These are phyloP conservation scores for Anoplopoma fimbria DNA, from an alignment of 2,113 vertebrate species.

Conservation along the genomic window DNA sequence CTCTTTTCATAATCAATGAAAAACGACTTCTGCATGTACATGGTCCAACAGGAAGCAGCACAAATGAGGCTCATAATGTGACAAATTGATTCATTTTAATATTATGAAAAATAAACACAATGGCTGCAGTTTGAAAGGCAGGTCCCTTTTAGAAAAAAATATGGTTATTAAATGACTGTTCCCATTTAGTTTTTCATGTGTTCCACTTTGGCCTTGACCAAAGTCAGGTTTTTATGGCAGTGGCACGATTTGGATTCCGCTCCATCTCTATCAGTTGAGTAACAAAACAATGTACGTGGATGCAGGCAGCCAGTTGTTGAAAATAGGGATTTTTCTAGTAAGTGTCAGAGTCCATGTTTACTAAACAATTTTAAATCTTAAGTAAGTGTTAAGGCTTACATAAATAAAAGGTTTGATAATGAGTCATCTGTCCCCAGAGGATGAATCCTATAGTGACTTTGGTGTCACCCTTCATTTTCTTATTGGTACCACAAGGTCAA, in stretches of 20 bases:
- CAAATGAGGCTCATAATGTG: not conserved
- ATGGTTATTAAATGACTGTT: not conserved
- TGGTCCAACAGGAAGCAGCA: conserved; percentile 7
- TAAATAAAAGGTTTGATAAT: not conserved
- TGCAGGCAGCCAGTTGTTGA: not conserved
- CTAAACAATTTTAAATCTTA: not conserved
- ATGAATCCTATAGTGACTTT: not conserved
- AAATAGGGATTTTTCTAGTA: not conserved
- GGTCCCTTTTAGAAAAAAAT: not conserved
- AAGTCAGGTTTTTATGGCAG: not conserved
- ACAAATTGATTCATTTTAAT: conserved; percentile 13
- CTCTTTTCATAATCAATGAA: not conserved
- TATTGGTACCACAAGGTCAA: not conserved
- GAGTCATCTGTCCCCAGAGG: not conserved
- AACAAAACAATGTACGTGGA: not conserved
- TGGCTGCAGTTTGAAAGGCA: not conserved
- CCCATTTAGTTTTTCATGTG: not conserved
- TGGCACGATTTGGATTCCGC: not conserved
- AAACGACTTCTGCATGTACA: not conserved
- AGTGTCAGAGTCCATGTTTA: not conserved
- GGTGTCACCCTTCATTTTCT: not conserved
- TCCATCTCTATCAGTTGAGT: not conserved
- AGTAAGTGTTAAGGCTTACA: not conserved
- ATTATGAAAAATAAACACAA: conserved; percentile 10
- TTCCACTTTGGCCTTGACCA: not conserved